A percentile compares a stretch with the other conserved stretches of the same genome.
phyloP scores from a whole-genome alignment of 2,888 invertebrate genomes.

The Lithosia quadra region DNA sequence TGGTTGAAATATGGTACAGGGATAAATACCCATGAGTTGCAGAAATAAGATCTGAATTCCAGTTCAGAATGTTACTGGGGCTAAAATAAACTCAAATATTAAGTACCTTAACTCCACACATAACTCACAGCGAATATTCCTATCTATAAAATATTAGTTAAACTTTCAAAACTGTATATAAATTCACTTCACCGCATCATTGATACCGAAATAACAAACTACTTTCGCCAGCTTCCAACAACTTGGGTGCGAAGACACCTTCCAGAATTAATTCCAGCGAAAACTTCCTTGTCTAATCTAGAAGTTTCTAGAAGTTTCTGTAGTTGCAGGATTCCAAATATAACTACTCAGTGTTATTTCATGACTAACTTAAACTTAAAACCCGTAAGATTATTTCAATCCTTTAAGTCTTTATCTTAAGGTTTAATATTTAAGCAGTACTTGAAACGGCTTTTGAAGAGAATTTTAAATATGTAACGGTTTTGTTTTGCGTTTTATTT shows the following conservation, averaged over 20 bases:
- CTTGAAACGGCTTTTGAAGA: constrained; percentile 7
- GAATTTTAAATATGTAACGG: constrained; percentile 3
- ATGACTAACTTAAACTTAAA: background rate
- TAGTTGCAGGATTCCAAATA: background rate
- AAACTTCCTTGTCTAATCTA: background rate
- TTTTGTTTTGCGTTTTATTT: constrained; percentile 1
- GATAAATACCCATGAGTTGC: too few species aligned
- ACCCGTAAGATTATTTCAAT: background rate
- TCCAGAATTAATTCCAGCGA: background rate
- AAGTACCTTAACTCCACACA: too few species aligned
- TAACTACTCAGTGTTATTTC: constrained; percentile 3
- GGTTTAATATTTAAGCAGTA: constrained; percentile 7
- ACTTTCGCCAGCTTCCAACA: background rate
- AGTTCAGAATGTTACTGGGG: too few species aligned
- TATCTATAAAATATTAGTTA: background rate
- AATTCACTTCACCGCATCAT: background rate
- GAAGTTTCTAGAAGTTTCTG: constrained; percentile 8
- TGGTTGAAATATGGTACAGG: too few species aligned
- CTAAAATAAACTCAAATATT: too few species aligned
- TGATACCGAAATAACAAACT: constrained; percentile 2
- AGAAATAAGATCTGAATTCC: too few species aligned
- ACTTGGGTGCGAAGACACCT: constrained; percentile 5
- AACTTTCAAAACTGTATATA: background rate
- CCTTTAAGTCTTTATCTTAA: background rate
- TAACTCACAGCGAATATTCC: background rate